Base-by-base conservation (phyloP, 2,888 invertebrate species). In the Spodoptera littoralis region DNA sequence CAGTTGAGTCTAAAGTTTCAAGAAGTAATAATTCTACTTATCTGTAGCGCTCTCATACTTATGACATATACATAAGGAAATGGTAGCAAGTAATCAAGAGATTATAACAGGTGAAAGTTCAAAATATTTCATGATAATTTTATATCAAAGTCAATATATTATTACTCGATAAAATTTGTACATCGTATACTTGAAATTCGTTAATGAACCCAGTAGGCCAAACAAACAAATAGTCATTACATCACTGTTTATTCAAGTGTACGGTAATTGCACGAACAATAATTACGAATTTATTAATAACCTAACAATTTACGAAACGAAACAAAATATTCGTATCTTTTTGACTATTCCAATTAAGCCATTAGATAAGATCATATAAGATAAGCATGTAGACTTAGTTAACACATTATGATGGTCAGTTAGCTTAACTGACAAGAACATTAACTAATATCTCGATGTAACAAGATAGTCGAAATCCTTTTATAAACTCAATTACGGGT, bases 361-460 rank as follows among this genome's bases (percentile, higher is more conserved):
- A 57, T 49, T 46, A 62, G 65, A 75, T 75, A 78, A 70, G 24
- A 63, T 66, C 5, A 8, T 36, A 62, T 44, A 41, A 60, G 62
- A 66, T 59, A 60, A 60, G 24, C 57, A 13, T 65, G 62, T 66
- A 60, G 11, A 64, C 53, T 42, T 46, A 69, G 76, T 66, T 65
- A 73, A 66, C 65, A 46, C 56, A 13, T 54, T 65, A 51, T 56
- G 53, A 67, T 76, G 80, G 79, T 76, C 80, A 80, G 73, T 69
- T 60, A 9, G 57, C 67, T 49, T 61, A 63, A 73, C 70, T 66
- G 78, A 76, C 73, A 58, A 47, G 42, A 36, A 57, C 51, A 58
- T 73, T 60, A 60, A 45, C 58, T 62, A 60, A 67, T 70, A 59
- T 65, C 41, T 62, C 57, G 51, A 22, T 45, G 8, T 48, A 52